Evolutionary conservation across 2,888 invertebrate genomes (phyloP).

Genomic region (Parasteatoda lunata): DNA sequence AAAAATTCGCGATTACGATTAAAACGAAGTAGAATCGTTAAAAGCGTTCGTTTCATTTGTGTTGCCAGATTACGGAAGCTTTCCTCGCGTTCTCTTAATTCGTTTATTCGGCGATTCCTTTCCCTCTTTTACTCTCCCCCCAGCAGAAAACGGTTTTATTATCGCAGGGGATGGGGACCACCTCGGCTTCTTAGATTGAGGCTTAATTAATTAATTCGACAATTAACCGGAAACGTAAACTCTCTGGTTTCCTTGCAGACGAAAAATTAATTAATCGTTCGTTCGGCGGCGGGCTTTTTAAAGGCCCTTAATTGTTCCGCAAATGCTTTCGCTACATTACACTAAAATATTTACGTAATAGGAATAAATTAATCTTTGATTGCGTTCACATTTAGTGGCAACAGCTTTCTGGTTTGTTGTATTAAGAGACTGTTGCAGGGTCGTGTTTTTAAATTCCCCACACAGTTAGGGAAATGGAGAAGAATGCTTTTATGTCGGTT

Average conservation of each 20-base stretch:
- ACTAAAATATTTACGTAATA: constrained; percentile 67
- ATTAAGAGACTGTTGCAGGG: constrained; percentile 57
- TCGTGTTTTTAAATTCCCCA: constrained; percentile 34
- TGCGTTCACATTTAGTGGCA: constrained; percentile 64
- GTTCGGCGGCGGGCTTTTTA: constrained; percentile 63
- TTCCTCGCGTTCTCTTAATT: constrained; percentile 61
- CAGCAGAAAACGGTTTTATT: constrained; percentile 53
- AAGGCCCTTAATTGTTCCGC: constrained; percentile 61
- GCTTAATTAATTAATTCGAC: constrained; percentile 67
- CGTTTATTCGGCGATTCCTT: constrained; percentile 63
- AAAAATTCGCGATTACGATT: constrained; percentile 62
- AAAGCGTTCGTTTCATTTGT: constrained; percentile 66
- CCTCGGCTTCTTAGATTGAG: constrained; percentile 55
- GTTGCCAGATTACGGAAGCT: constrained; percentile 66
- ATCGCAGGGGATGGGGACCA: constrained; percentile 32
- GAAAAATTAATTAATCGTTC: constrained; percentile 63
- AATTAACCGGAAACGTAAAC: constrained; percentile 67
- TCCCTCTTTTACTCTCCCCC: constrained; percentile 10
- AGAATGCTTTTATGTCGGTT: constrained; percentile 54
- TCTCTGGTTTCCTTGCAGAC: constrained; percentile 59
- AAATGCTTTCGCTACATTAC: constrained; percentile 64
- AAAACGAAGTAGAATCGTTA: constrained; percentile 64
- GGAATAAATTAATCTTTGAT: constrained; percentile 66
- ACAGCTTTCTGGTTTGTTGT: constrained; percentile 56
- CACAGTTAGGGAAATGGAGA: constrained; percentile 47